Evolutionary conservation across 2,113 vertebrate species (phyloP).

Genomic region (Shinisaurus crocodilurus): DNA sequence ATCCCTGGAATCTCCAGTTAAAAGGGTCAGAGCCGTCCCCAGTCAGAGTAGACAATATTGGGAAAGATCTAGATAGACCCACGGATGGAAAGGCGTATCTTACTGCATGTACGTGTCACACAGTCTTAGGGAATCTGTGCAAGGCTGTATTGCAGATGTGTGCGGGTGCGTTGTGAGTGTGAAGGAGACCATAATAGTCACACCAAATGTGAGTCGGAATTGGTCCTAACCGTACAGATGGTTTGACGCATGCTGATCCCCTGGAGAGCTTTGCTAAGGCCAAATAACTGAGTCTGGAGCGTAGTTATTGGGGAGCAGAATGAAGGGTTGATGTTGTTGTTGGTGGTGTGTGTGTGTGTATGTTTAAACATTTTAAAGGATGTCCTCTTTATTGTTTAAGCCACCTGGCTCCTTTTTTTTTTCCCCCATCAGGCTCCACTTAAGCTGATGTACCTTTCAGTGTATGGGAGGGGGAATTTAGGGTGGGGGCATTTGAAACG

Average conservation of each 20-base stretch:
- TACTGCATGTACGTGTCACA: too few species aligned
- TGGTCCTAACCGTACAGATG: constrained; percentile 12
- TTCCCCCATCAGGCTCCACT: constrained; percentile 60
- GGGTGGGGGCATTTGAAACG: constrained; percentile 50
- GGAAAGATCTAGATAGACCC: too few species aligned
- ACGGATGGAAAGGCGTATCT: too few species aligned
- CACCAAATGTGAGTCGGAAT: not conserved
- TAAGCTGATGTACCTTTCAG: constrained; percentile 64
- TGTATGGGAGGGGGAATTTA: not conserved
- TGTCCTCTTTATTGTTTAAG: constrained; percentile 27
- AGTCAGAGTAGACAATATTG: too few species aligned
- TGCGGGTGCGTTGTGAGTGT: too few species aligned
- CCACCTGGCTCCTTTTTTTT: constrained; percentile 68
- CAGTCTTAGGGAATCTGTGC: too few species aligned
- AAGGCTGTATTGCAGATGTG: too few species aligned
- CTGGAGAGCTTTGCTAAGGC: not conserved
- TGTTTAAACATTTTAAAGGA: constrained; percentile 10
- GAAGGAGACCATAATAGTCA: not conserved
- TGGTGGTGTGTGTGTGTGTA: not conserved
- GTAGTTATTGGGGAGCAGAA: not conserved
- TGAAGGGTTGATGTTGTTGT: too few species aligned
- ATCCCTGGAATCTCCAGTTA: too few species aligned
- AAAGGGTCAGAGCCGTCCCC: too few species aligned
- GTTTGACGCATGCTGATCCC: not conserved
- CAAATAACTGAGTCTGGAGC: not conserved